A percentile compares a stretch with the other conserved stretches of the same genome.
phyloP scores from a whole-genome alignment of 92 coral and sea anemone genomes.

The Phenganax subtilis region DNA sequence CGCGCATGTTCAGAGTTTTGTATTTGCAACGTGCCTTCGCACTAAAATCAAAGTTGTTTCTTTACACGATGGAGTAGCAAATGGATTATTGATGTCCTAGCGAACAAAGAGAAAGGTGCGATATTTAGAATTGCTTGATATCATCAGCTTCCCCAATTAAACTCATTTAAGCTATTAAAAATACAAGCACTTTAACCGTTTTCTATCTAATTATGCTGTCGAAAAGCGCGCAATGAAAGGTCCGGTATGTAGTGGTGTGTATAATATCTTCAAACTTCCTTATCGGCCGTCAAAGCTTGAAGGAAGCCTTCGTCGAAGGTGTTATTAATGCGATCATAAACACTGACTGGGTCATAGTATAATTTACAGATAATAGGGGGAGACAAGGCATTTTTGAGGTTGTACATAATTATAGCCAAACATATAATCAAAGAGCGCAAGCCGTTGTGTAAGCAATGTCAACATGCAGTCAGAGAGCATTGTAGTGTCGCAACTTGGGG shows the following conservation, averaged over 20 bases:
- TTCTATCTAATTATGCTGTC: constrained; percentile 31
- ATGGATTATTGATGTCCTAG: no score
- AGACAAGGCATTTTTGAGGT: background rate
- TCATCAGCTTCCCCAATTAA: constrained; percentile 35
- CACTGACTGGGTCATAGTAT: constrained; percentile 11
- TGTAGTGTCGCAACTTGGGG: constrained; percentile 32
- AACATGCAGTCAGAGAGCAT: constrained; percentile 23
- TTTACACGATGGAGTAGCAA: no score
- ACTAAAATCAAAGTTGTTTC: no score
- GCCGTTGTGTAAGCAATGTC: constrained; percentile 29
- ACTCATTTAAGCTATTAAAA: constrained; percentile 41
- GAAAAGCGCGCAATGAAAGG: constrained; percentile 29
- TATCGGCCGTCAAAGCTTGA: constrained; percentile 18
- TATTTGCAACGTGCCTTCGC: no score
- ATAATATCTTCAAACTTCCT: constrained; percentile 15
- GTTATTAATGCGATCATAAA: constrained; percentile 39
- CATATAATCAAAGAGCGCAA: constrained; percentile 17
- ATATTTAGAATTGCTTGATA: constrained; percentile 24
- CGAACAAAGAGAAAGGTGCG: no score
- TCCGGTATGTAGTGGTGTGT: constrained; percentile 1
- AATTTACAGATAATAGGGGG: constrained; percentile 32
- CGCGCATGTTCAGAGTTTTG: no score
- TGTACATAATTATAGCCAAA: constrained; percentile 37
- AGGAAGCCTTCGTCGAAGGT: constrained; percentile 19
- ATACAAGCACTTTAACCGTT: constrained; percentile 24